Percentiles rank a stretch among this genome's conserved stretches.
Conservation (phyloP, 92 coral and sea anemone species). For the Epizoanthus scotinus region DNA sequence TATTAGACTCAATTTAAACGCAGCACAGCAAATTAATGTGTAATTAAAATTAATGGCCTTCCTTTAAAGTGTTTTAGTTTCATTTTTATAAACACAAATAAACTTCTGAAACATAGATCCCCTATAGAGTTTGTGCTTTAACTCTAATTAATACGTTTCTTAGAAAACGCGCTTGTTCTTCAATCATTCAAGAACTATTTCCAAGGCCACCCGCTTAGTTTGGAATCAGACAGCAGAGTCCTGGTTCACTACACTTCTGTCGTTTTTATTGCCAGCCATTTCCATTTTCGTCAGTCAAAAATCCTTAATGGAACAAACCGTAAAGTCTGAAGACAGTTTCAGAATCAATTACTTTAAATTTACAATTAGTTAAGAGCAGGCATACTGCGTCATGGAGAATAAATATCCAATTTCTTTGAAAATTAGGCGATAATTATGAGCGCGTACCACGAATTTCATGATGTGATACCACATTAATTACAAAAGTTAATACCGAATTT, state of each 20-base stretch:
- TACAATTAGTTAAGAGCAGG: slow-evolving; percentile 4
- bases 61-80: slow-evolving; percentile 31
- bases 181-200: background rate
- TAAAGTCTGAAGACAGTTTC: slow-evolving; percentile 1
- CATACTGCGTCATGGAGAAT: background rate
- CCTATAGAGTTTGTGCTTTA: slow-evolving; percentile 9
- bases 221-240: background rate
- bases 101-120: slow-evolving; percentile 32
- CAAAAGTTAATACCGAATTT: background rate
- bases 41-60: slow-evolving; percentile 42
- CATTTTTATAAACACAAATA: slow-evolving; percentile 23
- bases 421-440: slow-evolving; percentile 23
- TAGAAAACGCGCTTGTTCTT: background rate
- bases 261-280: background rate
- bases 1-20: slow-evolving; percentile 22
- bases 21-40: slow-evolving; percentile 37
- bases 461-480: slow-evolving; percentile 15
- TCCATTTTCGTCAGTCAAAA: background rate
- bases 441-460: slow-evolving; percentile 1
- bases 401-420: slow-evolving; percentile 32
- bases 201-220: background rate
- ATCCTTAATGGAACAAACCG: slow-evolving; percentile 4
- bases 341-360: slow-evolving; percentile 33
- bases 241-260: background rate
- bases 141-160: slow-evolving; percentile 27